Evolutionary conservation across 2,797 vertebrate species (phyloP).

Genomic region (Mionectes olivaceus): DNA sequence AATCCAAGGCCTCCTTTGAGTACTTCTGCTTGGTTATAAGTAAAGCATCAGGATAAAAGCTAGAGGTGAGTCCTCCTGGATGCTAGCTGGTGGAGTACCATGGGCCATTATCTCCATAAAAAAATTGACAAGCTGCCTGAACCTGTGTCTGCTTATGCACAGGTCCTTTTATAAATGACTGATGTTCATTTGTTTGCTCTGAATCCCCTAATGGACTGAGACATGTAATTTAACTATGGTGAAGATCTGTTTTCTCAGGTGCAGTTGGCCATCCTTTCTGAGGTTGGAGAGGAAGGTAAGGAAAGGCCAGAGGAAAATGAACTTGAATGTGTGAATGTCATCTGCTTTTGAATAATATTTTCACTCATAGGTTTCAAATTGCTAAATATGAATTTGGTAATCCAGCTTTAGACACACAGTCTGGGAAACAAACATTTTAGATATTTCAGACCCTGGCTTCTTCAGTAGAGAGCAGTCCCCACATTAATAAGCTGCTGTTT

Average conservation of each 20-base stretch:
- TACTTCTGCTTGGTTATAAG: background rate
- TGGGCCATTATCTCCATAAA: background rate
- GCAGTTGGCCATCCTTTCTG: background rate
- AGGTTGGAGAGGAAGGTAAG: background rate
- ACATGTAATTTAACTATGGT: background rate
- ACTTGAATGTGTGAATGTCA: background rate
- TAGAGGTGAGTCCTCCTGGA: background rate
- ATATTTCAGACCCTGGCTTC: background rate
- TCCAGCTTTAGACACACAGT: background rate
- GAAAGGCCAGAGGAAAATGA: background rate
- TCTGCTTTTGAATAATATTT: background rate
- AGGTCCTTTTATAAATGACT: conserved; percentile 1
- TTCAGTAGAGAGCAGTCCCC: background rate
- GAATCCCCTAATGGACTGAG: background rate
- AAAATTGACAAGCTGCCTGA: background rate
- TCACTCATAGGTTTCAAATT: background rate
- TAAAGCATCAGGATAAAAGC: background rate
- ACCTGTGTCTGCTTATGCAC: background rate
- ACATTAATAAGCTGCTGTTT: background rate
- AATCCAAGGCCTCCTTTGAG: background rate
- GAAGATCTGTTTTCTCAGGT: background rate
- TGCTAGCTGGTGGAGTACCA: background rate
- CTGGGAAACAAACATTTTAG: background rate
- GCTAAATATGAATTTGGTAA: background rate
- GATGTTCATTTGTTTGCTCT: conserved; percentile 5